phyloP scores from a whole-genome alignment of 2,797 vertebrate species.

The Perodicticus potto region DNA sequence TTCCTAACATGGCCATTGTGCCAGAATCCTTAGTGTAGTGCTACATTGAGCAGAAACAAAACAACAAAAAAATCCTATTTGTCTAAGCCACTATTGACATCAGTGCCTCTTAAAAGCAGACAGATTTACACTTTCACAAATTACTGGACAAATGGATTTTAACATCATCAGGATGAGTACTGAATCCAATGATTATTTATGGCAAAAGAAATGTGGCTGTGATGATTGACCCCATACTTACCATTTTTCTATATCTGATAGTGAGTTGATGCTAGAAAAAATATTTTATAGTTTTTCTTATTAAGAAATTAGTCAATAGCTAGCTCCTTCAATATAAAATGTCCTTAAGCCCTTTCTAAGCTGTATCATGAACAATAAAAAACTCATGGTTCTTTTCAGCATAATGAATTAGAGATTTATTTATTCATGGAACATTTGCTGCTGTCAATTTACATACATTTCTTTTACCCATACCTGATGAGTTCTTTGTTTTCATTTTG shows the following conservation, averaged over 20 bases:
- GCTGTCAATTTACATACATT: background rate
- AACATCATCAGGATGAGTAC: background rate
- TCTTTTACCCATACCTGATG: background rate
- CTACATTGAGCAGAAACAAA: background rate
- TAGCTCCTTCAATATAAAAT: background rate
- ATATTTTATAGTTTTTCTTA: background rate
- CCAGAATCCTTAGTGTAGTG: background rate
- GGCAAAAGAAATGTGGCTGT: background rate
- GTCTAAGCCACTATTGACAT: background rate
- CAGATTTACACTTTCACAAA: background rate
- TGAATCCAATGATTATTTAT: background rate
- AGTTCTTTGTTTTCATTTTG: background rate
- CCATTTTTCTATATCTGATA: background rate
- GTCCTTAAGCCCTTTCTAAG: background rate
- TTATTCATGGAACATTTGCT: background rate
- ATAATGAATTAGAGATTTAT: constrained; percentile 8
- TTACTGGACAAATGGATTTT: background rate
- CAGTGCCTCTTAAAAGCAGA: background rate
- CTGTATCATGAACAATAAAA: background rate
- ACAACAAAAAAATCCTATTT: background rate
- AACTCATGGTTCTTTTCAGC: background rate
- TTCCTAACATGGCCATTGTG: background rate
- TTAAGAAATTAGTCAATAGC: background rate
- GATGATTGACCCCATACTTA: background rate
- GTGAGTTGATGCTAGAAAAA: background rate